Base-by-base conservation (phyloP, 2,113 vertebrate species). In the Motacilla tschutschensis region DNA sequence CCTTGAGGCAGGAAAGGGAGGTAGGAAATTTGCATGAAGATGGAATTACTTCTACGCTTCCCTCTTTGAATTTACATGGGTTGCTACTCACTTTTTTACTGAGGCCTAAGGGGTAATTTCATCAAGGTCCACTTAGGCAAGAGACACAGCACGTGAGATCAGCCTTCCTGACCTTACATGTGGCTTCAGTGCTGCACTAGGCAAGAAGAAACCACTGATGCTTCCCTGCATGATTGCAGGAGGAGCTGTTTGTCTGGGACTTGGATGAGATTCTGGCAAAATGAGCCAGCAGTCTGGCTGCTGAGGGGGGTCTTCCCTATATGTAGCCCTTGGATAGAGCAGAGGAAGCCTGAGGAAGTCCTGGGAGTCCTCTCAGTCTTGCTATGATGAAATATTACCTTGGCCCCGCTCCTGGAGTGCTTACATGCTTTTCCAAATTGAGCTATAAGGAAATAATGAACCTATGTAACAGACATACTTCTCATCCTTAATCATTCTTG, bases 51-150 rank as follows among this genome's bases (percentile, higher is more conserved):
- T 91, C 67, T 77, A 4, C 8, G 1, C 41, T 90, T 90, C 88
- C 67, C 78, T 92, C 75, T 82, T 86, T 85, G 60, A 86, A 93
- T 95, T 92, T 94, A 63, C 91, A 79, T 79, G 59, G 83, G 64
- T 33, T 33, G 33, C 71, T 94, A 41, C 82, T 93, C 69, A 87
- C 44, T 77, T 79, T 84, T 79, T 83, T 41, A 70, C 69, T 44
- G 79, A 63, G 33, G 53, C 76, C 69, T 48, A 35, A 57, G 29
- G 63, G 40, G 16, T 90, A 57, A 57, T 92, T 90, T 74, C 70
- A 77, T 90, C 69, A 60, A 71, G 69, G 60, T 80, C 69, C n/a
- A 12, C 57, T 73, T 77, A 67, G 35, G 33, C 55, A 76, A 65
- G 71, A 70, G 63, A 31, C 21, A 31, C 21, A 48, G 53, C 31